These are phyloP conservation scores for Toxonevra muliebris DNA, from an alignment of 2,888 invertebrate species.

Conservation along the genomic window DNA sequence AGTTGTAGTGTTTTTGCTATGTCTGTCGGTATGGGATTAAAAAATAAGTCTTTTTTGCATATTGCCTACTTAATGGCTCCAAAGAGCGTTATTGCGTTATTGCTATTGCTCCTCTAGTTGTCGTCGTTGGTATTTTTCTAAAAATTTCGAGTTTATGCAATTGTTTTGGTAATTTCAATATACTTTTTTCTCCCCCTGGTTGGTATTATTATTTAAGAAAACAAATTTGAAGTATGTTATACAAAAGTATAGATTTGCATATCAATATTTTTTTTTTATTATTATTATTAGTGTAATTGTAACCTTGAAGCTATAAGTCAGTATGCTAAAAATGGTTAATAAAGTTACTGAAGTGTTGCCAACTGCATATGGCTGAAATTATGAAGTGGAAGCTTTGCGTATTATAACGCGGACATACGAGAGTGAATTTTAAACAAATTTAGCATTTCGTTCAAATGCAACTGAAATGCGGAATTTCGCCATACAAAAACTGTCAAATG, in stretches of 20 bases:
- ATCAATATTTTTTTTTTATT: too few relatives aligned
- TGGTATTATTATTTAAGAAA: neutral
- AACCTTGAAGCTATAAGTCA: neutral
- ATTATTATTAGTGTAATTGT: too few relatives aligned
- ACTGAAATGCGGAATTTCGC: too few relatives aligned
- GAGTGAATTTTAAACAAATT: too few relatives aligned
- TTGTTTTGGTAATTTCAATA: neutral
- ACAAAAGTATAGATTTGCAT: neutral
- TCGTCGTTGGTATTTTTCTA: slow-evolving; percentile 23
- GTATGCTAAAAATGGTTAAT: neutral
- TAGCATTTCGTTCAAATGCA: too few relatives aligned
- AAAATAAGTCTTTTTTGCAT: slow-evolving; percentile 40
- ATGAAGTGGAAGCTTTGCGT: too few relatives aligned
- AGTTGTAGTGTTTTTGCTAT: slow-evolving; percentile 16
- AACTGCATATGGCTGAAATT: too few relatives aligned
- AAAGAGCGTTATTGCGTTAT: slow-evolving; percentile 43
- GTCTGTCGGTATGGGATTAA: slow-evolving; percentile 29
- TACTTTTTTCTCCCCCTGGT: neutral
- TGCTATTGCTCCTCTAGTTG: slow-evolving; percentile 21
- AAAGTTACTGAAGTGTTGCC: neutral
- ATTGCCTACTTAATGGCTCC: slow-evolving; percentile 61
- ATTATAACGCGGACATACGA: too few relatives aligned
- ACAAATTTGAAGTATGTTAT: neutral
- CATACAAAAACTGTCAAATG: too few relatives aligned
- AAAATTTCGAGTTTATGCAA: neutral